phyloP scores from a whole-genome alignment of 2,797 vertebrate species.

The Orestias chungarensis region DNA sequence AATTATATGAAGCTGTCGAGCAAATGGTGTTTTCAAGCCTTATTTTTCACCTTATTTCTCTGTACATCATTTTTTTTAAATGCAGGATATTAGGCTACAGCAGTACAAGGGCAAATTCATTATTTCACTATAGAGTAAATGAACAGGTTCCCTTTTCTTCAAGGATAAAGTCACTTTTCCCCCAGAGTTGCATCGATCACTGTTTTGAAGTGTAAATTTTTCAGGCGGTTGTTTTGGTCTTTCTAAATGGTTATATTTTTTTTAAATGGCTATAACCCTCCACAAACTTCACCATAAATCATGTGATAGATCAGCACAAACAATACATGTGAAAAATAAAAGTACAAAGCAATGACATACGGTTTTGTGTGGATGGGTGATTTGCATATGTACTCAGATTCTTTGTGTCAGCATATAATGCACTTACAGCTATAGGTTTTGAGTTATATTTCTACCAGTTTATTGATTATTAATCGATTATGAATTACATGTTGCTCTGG shows the following conservation, averaged over 20 bases:
- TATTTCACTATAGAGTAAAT: slow-evolving; percentile 12
- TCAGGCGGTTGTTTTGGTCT: slow-evolving; percentile 1
- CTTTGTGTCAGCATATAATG: background rate
- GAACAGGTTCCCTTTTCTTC: background rate
- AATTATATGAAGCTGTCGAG: background rate
- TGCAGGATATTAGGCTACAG: background rate
- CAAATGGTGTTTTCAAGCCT: background rate
- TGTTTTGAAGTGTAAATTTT: background rate
- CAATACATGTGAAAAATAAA: background rate
- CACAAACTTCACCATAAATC: too few species aligned
- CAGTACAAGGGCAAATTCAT: slow-evolving; percentile 14
- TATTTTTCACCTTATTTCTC: background rate
- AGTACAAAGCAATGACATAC: background rate
- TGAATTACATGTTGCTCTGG: too few species aligned
- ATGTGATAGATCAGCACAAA: background rate
- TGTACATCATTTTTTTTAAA: background rate
- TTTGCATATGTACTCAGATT: background rate
- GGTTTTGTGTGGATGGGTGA: background rate
- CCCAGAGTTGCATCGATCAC: background rate
- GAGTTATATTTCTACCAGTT: background rate
- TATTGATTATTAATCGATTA: too few species aligned
- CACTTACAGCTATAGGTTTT: background rate
- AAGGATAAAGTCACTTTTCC: slow-evolving; percentile 13
- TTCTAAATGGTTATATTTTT: background rate
- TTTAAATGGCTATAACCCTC: background rate